Evolutionary conservation across 2,888 invertebrate species (phyloP), one percentile per base, ranked within the genome.

Genomic region (Pseudoips prasinana): DNA sequence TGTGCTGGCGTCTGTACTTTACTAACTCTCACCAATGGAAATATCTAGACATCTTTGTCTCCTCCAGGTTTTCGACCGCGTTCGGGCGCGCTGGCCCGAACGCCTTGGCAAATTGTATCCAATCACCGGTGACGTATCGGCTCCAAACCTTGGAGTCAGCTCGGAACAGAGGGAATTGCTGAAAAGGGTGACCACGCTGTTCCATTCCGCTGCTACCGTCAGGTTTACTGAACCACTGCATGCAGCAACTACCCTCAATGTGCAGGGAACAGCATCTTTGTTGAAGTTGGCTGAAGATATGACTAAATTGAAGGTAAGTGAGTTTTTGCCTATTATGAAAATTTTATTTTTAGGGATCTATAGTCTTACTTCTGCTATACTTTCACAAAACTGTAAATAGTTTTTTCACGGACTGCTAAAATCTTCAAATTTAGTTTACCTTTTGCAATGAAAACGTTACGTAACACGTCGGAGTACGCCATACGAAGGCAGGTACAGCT

Each of bases 151-250:
- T 11, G 95, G 96, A 6, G 90, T 96, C 28, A 91, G 90, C 37
- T 75, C 89, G 0, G 88, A 91, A 2, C 94, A 95, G 65, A 91
- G 91, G 31, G 78, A 81, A 23, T 80, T 91, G 42, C 73, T 96
- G 8, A 90, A 92, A 3, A 91, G 92, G 26, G 94, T 97, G 7
- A 92, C 96, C 20, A 91, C 96, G 7, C 95, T 98, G 32, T 97
- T 98, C 79, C 98, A 99, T 76, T 96, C 97, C 10, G 99, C 98
- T 0, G 98, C 98, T 0, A 98, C 98, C 0, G 96, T 99, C 8
- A 92, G 94, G 58, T 99, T 99, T 73, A 95, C 98, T 58, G 98
- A 99, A 69, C 94, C 95, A 0, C 90, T 99, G 11, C 94, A 94
- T 74, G 91, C 94, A 1, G 96, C 98, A 0, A 92, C 98, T 0